Evolutionary conservation across 2,113 vertebrate species (phyloP).

Genomic region (Erythrocercus mccallii): DNA sequence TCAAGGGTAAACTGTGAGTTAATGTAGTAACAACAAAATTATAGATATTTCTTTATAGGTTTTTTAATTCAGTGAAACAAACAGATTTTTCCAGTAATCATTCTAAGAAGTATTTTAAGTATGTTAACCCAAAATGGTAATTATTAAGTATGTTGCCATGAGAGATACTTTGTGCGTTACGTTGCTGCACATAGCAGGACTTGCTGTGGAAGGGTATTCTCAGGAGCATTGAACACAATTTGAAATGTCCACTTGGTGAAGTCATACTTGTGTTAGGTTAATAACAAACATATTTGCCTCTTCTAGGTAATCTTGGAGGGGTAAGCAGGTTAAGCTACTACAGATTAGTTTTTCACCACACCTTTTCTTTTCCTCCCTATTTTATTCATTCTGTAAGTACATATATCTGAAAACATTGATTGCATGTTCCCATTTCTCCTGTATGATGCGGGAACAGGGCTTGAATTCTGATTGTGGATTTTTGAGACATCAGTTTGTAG

Average conservation of each 20-base stretch:
- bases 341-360: neutral
- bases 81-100: neutral
- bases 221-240: neutral
- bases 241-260: neutral
- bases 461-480: neutral
- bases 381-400: neutral
- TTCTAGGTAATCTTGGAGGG: neutral
- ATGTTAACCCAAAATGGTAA: neutral
- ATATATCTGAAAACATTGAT: neutral
- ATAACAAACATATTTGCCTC: neutral
- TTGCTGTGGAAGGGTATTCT: neutral
- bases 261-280: neutral
- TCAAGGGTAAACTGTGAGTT: neutral
- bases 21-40: neutral
- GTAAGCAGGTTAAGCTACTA: neutral
- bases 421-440: neutral
- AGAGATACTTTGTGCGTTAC: neutral
- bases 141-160: neutral
- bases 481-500: neutral
- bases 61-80: constrained; percentile 7
- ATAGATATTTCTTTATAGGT: neutral
- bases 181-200: neutral
- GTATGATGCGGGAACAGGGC: neutral
- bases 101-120: constrained; percentile 8
- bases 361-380: neutral